Conservation (phyloP, 2,113 vertebrate genomes). For the Sminthopsis crassicaudata region DNA sequence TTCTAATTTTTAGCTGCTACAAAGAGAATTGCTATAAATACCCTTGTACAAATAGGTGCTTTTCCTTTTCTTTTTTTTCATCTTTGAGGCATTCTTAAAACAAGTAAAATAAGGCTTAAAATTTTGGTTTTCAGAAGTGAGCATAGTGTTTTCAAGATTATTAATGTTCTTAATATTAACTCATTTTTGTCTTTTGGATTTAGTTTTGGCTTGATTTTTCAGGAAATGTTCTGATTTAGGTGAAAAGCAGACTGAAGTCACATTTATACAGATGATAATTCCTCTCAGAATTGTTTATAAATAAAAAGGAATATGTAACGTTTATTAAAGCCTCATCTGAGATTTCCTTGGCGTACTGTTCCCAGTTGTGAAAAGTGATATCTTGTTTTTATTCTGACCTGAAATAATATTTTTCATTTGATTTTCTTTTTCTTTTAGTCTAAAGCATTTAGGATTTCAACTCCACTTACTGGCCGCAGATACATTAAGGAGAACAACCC, state of each 20-base stretch:
- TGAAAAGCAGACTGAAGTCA: not conserved
- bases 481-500: constrained; percentile 87
- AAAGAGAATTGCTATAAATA: not conserved
- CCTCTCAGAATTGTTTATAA: not conserved
- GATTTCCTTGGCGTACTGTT: constrained; percentile 20
- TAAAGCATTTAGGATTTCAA: constrained; percentile 87
- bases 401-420: constrained; percentile 1
- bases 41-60: not conserved
- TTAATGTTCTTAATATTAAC: not conserved
- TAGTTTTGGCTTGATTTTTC: constrained; percentile 11
- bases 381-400: constrained; percentile 35
- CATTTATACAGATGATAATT: not conserved
- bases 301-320: not conserved
- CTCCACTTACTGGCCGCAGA: constrained; percentile 90
- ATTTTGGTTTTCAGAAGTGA: constrained; percentile 22
- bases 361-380: not conserved
- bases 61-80: constrained; percentile 10
- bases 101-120: not conserved
- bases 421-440: constrained; percentile 81
- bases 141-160: not conserved
- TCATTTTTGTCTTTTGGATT: not conserved
- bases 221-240: not conserved
- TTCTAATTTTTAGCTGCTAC: not conserved
- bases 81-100: constrained; percentile 31
- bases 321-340: constrained; percentile 15